phyloP scores from a whole-genome alignment of 2,113 vertebrate genomes.

The Salvelinus namaycush region DNA sequence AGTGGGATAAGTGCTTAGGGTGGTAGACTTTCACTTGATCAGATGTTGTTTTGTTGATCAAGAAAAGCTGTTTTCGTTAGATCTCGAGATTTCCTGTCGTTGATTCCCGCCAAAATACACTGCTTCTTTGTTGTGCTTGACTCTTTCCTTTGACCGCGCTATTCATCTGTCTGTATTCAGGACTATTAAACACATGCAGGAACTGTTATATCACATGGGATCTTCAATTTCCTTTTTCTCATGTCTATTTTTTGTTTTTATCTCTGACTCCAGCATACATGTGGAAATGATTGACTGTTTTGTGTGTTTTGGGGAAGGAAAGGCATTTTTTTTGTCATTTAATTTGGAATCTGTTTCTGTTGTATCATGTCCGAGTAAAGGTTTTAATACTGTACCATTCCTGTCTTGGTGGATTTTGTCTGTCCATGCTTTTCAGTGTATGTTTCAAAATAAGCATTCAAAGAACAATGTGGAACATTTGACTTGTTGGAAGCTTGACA shows the following conservation, averaged over 20 bases:
- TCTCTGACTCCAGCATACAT: constrained; percentile 53
- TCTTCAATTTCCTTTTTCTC: constrained; percentile 36
- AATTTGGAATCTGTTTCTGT: constrained; percentile 74
- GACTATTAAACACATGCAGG: constrained; percentile 69
- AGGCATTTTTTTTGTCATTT: constrained; percentile 64
- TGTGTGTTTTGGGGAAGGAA: constrained; percentile 64
- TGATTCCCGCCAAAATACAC: constrained; percentile 38
- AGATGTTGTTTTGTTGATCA: constrained; percentile 44
- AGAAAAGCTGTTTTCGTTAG: constrained; percentile 39
- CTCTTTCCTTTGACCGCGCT: constrained; percentile 34
- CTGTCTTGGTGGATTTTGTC: constrained; percentile 9
- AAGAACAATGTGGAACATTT: not conserved
- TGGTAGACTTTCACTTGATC: constrained; percentile 29
- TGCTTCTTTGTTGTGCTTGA: constrained; percentile 26
- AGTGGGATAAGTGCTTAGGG: not conserved
- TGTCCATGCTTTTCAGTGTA: not conserved
- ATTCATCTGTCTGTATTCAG: constrained; percentile 62
- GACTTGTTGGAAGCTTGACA: not conserved
- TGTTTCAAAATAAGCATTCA: not conserved
- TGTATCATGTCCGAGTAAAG: constrained; percentile 76
- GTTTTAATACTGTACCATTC: constrained; percentile 70
- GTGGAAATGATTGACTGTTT: constrained; percentile 61
- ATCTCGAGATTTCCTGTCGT: constrained; percentile 51
- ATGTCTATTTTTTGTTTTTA: constrained; percentile 55
- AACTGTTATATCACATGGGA: constrained; percentile 56